A percentile compares a stretch with the other conserved stretches of the same genome.
These are phyloP conservation scores for Halichoerus grypus DNA, from an alignment of 2,113 vertebrate species.

Conservation along the genomic window DNA sequence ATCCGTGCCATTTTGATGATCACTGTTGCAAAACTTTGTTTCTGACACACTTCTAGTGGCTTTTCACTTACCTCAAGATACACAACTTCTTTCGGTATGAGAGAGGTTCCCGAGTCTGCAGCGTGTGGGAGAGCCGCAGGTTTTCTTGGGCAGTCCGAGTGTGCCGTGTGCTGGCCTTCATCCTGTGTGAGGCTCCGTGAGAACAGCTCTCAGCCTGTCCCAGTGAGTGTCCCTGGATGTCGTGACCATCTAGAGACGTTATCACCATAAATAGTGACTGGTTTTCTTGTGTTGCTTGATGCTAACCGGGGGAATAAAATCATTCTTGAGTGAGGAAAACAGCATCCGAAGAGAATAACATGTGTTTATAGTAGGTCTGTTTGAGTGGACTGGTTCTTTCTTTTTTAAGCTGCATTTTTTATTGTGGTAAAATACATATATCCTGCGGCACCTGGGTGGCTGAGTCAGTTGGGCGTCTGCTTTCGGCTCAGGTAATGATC, in stretches of 20 bases:
- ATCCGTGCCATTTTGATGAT: not conserved
- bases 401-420: not conserved
- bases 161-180: not conserved
- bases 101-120: not conserved
- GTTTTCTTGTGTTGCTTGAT: not conserved
- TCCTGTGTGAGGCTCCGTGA: not conserved
- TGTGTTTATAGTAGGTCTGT: not conserved
- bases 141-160: not conserved
- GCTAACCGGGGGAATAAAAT: not conserved
- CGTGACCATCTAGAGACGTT: rapidly evolving
- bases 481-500: not conserved
- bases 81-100: not conserved
- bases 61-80: not conserved
- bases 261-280: not conserved
- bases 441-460: no score
- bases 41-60: not conserved
- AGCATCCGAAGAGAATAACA: not conserved
- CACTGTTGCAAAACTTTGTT: not conserved
- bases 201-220: not conserved
- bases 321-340: not conserved
- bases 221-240: not conserved
- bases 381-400: not conserved
- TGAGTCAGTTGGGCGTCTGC: not conserved
- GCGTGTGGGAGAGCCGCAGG: no score
- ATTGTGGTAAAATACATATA: not conserved